A percentile compares a stretch with the other conserved stretches of the same genome.
Conservation (phyloP, 2,113 vertebrate species). For the Laticauda laticaudata region DNA sequence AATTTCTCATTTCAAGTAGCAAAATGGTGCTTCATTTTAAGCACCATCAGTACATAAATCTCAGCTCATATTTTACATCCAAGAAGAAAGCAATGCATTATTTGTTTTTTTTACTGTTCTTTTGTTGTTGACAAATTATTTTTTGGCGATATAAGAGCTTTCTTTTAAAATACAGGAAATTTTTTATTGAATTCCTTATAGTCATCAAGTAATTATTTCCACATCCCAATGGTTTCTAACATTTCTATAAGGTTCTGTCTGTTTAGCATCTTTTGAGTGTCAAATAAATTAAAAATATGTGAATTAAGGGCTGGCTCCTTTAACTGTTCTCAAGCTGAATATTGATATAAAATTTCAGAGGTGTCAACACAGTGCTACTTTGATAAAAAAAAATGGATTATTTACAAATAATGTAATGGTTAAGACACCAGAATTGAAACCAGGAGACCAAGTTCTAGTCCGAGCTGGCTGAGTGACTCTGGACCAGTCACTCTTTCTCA, state of each 20-base stretch:
- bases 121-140: neutral
- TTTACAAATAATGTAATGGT: neutral
- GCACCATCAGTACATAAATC: conserved; percentile 40
- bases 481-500: neutral
- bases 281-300: conserved; percentile 20
- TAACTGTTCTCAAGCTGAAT: neutral
- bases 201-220: neutral
- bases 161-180: neutral
- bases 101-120: neutral
- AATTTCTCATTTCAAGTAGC: conserved; percentile 25
- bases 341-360: neutral
- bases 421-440: neutral
- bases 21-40: neutral
- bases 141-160: neutral
- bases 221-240: neutral
- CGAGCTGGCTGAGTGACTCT: neutral
- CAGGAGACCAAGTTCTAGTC: neutral
- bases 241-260: conserved; percentile 25
- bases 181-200: neutral
- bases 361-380: neutral
- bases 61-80: conserved; percentile 42
- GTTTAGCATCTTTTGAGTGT: conserved; percentile 17
- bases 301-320: neutral
- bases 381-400: neutral
- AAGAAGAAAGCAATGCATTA: conserved; percentile 10